phyloP scores from a whole-genome alignment of 2,113 vertebrate species.

The Muntiacus muntjak region DNA sequence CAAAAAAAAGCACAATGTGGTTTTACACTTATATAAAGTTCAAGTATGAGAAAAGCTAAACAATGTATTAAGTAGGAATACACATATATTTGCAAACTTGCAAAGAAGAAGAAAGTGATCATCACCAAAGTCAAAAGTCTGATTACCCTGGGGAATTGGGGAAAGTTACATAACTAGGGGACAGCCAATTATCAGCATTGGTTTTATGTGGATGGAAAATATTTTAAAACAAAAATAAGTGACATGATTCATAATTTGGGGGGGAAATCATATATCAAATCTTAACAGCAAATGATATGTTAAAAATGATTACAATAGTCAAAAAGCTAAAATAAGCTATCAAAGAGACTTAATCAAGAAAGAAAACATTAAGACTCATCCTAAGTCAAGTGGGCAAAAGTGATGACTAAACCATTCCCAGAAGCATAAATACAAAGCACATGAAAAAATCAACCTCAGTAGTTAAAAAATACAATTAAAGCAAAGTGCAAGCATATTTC shows the following conservation, averaged over 20 bases:
- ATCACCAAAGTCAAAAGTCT: neutral
- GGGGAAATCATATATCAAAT: neutral
- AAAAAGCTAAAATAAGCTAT: neutral
- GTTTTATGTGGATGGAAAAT: neutral
- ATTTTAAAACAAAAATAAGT: neutral
- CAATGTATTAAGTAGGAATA: neutral
- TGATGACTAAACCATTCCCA: neutral
- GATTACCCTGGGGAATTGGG: neutral
- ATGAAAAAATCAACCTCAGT: neutral
- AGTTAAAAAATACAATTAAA: neutral
- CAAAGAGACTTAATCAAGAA: neutral
- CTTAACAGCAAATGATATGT: neutral
- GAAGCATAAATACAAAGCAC: neutral
- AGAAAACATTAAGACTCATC: neutral
- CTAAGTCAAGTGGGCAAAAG: neutral
- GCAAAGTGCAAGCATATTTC: neutral
- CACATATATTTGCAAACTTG: neutral
- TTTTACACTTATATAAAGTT: neutral
- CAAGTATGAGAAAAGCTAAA: neutral
- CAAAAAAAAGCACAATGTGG: neutral
- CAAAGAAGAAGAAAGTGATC: neutral
- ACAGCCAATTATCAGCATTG: neutral
- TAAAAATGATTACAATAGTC: neutral
- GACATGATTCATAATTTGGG: neutral
- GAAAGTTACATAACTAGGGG: accelerated